phyloP scores from a whole-genome alignment of 2,113 vertebrate species.

The Phasianus colchicus region DNA sequence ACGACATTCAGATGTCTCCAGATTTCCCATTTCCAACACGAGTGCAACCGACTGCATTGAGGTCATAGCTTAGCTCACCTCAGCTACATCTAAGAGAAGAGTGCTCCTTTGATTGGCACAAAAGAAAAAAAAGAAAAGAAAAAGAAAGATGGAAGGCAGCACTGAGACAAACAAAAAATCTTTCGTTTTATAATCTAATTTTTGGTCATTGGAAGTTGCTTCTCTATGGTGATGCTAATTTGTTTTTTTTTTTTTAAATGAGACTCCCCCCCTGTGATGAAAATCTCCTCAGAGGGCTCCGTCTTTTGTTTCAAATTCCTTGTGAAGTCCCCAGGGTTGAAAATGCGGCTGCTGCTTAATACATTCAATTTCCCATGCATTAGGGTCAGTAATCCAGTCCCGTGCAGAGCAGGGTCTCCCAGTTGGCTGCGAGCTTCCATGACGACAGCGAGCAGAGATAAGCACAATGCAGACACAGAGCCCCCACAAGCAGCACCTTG shows the following conservation, averaged over 20 bases:
- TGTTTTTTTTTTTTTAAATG: constrained; percentile 64
- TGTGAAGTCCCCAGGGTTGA: constrained; percentile 56
- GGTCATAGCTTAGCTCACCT: constrained; percentile 70
- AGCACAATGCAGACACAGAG: constrained; percentile 22
- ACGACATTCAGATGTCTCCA: background rate
- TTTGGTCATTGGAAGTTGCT: constrained; percentile 46
- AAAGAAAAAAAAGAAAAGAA: background rate
- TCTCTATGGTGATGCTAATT: constrained; percentile 71
- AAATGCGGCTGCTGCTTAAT: constrained; percentile 48
- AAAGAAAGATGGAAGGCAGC: background rate
- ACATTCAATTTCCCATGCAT: constrained; percentile 60
- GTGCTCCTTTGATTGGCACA: background rate
- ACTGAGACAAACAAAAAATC: constrained; percentile 9
- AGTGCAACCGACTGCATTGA: constrained; percentile 54
- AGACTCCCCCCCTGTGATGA: constrained; percentile 28
- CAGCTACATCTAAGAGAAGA: constrained; percentile 42
- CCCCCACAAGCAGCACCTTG: background rate
- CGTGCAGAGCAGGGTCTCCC: constrained; percentile 49
- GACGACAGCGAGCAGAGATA: constrained; percentile 49
- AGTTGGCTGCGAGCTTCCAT: constrained; percentile 61
- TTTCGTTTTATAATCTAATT: constrained; percentile 62
- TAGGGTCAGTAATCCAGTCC: constrained; percentile 67
- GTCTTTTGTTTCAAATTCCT: constrained; percentile 73
- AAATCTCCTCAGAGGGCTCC: constrained; percentile 62
- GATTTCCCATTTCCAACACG: constrained; percentile 38